phyloP scores from a whole-genome alignment of 2,888 invertebrate genomes.

The Patella ulyssiponensis region DNA sequence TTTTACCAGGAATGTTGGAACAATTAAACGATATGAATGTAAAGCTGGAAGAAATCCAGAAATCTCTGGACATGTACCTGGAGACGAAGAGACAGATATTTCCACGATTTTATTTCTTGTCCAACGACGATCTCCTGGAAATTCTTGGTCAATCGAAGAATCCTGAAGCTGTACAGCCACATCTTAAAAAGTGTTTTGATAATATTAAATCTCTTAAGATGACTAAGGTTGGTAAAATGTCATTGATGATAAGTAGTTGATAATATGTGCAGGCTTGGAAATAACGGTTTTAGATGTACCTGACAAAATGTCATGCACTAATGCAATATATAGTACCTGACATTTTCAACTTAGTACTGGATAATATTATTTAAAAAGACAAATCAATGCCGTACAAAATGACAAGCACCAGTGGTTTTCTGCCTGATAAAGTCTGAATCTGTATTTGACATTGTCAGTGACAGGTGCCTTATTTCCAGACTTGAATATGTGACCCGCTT shows the following conservation, averaged over 20 bases:
- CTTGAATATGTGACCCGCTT: too few relatives aligned
- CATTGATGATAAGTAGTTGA: neutral
- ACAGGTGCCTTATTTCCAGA: too few relatives aligned
- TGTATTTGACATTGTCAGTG: too few relatives aligned
- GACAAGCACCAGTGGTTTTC: too few relatives aligned
- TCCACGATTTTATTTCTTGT: slow-evolving; percentile 87
- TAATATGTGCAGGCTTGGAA: too few relatives aligned
- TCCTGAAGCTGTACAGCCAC: slow-evolving; percentile 86
- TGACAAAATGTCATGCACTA: too few relatives aligned
- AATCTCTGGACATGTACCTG: slow-evolving; percentile 87
- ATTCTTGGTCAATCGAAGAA: slow-evolving; percentile 89
- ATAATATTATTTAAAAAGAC: too few relatives aligned
- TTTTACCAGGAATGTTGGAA: slow-evolving; percentile 76
- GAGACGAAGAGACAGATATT: slow-evolving; percentile 91
- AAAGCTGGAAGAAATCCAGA: slow-evolving; percentile 84
- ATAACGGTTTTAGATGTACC: too few relatives aligned
- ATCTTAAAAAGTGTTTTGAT: slow-evolving; percentile 90
- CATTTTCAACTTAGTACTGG: too few relatives aligned
- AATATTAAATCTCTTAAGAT: slow-evolving; percentile 78
- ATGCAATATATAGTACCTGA: too few relatives aligned
- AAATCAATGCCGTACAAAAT: too few relatives aligned
- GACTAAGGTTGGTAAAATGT: slow-evolving; percentile 58
- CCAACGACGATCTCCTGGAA: slow-evolving; percentile 87
- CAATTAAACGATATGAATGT: slow-evolving; percentile 82
- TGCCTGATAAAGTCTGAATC: too few relatives aligned